phyloP scores from a whole-genome alignment of 2,888 invertebrate species.

The Tetragnatha montana region DNA sequence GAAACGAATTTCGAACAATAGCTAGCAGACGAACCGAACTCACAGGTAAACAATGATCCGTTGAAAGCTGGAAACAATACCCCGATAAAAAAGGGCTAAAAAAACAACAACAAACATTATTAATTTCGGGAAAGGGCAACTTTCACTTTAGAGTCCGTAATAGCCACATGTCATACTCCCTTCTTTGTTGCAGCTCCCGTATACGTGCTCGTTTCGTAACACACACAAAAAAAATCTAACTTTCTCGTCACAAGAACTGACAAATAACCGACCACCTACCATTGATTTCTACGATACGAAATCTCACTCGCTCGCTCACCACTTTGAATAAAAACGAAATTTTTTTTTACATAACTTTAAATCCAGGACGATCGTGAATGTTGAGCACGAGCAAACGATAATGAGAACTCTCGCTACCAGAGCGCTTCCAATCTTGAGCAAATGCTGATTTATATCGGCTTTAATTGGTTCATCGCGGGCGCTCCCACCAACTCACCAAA shows the following conservation, averaged over 20 bases:
- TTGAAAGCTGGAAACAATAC: conserved; percentile 24
- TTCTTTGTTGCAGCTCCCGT: conserved; percentile 34
- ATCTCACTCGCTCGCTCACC: conserved; percentile 11
- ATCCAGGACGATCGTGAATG: conserved; percentile 60
- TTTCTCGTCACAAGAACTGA: conserved; percentile 23
- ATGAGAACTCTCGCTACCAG: conserved; percentile 12
- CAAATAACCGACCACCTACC: conserved; percentile 47
- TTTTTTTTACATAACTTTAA: conserved; percentile 34
- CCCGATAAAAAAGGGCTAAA: conserved; percentile 4
- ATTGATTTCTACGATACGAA: conserved; percentile 51
- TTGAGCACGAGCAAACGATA: conserved; percentile 47
- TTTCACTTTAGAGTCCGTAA: conserved; percentile 36
- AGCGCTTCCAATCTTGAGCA: conserved; percentile 11
- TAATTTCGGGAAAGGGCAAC: conserved; percentile 32
- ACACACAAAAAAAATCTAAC: conserved; percentile 9
- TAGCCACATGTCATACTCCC: conserved; percentile 39
- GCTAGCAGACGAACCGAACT: conserved; percentile 3
- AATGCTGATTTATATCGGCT: conserved; percentile 44
- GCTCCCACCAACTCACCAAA: conserved; percentile 10
- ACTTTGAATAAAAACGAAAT: conserved; percentile 17
- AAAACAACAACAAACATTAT: conserved; percentile 23
- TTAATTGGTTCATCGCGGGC: conserved; percentile 51
- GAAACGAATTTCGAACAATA: conserved; percentile 17
- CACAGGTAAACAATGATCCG: conserved; percentile 28
- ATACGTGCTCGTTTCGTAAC: conserved; percentile 46